A percentile compares a stretch with the other conserved stretches of the same genome.
Evolutionary conservation across 2,888 invertebrate genomes (phyloP).

Genomic region (Caenorhabditis macrosperma): DNA sequence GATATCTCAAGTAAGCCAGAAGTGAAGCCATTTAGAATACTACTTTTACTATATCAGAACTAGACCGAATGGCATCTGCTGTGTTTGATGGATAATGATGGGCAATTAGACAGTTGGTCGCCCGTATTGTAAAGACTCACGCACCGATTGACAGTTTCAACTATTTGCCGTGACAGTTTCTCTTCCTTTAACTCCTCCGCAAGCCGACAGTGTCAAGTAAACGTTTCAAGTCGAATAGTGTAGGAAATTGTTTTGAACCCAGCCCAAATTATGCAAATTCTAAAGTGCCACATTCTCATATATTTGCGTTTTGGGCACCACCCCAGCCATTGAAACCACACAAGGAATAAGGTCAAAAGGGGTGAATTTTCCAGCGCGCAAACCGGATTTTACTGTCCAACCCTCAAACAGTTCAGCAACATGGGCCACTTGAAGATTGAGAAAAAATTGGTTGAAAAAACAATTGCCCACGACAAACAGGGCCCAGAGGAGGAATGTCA

Average conservation of each 20-base stretch:
- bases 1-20: too few relatives aligned
- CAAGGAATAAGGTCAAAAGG: slow-evolving; percentile 30
- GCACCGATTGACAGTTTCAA: slow-evolving; percentile 50
- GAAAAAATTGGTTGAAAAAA: not conserved
- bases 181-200: slow-evolving; percentile 24
- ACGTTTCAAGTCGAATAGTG: not conserved
- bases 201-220: slow-evolving; percentile 7
- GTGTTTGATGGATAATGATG: slow-evolving; percentile 46
- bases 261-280: slow-evolving; percentile 33
- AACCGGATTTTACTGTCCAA: slow-evolving; percentile 26
- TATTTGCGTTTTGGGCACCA: not conserved
- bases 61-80: slow-evolving; percentile 36
- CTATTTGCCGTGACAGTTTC: slow-evolving; percentile 52
- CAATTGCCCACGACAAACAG: not conserved
- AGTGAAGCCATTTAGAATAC: slow-evolving; percentile 22
- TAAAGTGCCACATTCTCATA: slow-evolving; percentile 16
- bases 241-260: not conserved
- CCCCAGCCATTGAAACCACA: not conserved
- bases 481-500: not conserved
- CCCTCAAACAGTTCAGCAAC: not conserved
- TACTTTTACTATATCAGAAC: slow-evolving; percentile 54
- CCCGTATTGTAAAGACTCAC: slow-evolving; percentile 44
- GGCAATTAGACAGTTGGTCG: slow-evolving; percentile 52
- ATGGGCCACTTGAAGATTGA: slow-evolving; percentile 17
- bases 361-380: slow-evolving; percentile 1